phyloP scores from a whole-genome alignment of 2,888 invertebrate species.

The Hydroisotoma schaefferi region DNA sequence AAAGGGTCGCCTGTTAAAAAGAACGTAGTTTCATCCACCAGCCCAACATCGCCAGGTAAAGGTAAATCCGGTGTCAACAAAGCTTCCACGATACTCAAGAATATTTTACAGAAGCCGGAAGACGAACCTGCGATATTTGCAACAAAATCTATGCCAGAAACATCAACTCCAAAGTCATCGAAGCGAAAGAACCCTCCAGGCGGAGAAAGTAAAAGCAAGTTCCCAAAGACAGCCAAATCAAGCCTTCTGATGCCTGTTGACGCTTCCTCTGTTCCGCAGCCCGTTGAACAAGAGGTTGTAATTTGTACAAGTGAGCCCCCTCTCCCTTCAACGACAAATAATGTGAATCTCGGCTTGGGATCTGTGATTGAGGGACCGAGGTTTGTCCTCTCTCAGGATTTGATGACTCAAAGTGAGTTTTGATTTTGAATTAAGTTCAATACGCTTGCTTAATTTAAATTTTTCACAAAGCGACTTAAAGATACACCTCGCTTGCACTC shows the following conservation, averaged over 20 bases:
- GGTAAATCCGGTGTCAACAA: background rate
- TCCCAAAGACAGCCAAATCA: background rate
- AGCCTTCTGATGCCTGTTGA: background rate
- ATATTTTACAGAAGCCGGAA: conserved; percentile 4
- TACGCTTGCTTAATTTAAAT: background rate
- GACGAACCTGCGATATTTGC: background rate
- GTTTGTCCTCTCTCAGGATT: conserved; percentile 27
- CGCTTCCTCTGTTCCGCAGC: background rate
- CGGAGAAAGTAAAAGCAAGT: background rate
- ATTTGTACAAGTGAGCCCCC: background rate
- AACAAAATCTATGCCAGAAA: conserved; percentile 7
- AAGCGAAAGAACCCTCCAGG: background rate
- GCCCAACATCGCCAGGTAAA: background rate
- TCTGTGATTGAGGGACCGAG: conserved; percentile 14
- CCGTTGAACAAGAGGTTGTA: conserved; percentile 9
- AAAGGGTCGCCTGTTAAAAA: background rate
- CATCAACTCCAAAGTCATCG: background rate
- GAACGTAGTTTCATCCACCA: background rate
- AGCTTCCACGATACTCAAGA: conserved; percentile 2
- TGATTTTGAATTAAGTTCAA: background rate
- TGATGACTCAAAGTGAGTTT: conserved; percentile 9
- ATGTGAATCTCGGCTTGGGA: no score
- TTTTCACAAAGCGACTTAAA: no score
- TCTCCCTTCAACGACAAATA: no score
- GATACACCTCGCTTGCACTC: no score